Evolutionary conservation across 2,888 invertebrate genomes (phyloP).

Genomic region (Automeris io): DNA sequence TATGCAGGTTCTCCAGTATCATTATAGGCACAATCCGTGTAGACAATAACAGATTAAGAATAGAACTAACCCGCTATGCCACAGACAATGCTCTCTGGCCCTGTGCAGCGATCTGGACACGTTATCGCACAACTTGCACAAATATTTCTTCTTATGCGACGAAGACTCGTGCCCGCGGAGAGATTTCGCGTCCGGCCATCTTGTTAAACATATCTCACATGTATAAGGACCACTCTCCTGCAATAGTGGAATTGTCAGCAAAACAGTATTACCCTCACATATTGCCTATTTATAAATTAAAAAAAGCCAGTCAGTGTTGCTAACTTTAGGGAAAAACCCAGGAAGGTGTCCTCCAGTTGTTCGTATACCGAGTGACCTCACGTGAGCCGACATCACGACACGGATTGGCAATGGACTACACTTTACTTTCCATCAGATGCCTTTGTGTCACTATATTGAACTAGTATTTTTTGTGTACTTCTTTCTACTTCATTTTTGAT

Average conservation of each 20-base stretch:
- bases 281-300: not conserved
- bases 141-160: conserved; percentile 42
- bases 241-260: not conserved
- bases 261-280: not conserved
- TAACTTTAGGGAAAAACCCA: no score
- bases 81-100: conserved; percentile 49
- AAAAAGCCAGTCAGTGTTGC: no score
- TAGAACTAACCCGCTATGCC: conserved; percentile 36
- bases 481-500: no score
- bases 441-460: no score
- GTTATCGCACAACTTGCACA: conserved; percentile 42
- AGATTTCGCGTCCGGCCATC: conserved; percentile 30
- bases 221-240: conserved; percentile 32
- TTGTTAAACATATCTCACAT: conserved; percentile 42
- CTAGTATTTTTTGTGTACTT: no score
- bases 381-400: no score
- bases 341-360: no score
- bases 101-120: conserved; percentile 34
- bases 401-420: no score
- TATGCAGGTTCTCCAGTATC: no score
- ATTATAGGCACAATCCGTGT: no score
- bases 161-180: conserved; percentile 32
- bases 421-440: no score
- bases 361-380: no score
- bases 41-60: not conserved